A percentile compares a stretch with the other conserved stretches of the same genome.
Conservation (phyloP, 2,113 vertebrate genomes). For the Kobus ellipsiprymnus region DNA sequence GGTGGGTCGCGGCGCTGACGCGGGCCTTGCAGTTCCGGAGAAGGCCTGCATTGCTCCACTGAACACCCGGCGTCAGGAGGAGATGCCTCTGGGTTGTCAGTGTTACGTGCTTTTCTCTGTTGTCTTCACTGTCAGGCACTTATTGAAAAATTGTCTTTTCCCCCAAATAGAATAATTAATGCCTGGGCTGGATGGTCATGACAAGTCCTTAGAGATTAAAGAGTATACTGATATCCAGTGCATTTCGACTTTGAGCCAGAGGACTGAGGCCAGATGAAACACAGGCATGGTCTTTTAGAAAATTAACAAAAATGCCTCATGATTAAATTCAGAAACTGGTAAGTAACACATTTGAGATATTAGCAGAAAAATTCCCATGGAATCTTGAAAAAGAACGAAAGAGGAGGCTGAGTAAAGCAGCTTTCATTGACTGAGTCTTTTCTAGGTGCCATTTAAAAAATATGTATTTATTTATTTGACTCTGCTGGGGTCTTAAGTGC, state of each 20-base stretch:
- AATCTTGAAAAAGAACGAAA: not conserved
- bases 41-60: rapidly evolving
- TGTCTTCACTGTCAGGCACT: not conserved
- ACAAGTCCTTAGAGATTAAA: not conserved
- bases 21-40: rapidly evolving
- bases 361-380: not conserved
- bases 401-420: not conserved
- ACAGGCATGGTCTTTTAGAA: not conserved
- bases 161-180: not conserved
- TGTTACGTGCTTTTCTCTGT: rapidly evolving
- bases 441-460: not conserved
- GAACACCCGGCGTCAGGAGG: rapidly evolving
- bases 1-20: rapidly evolving
- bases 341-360: not conserved
- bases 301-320: not conserved
- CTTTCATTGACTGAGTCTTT: not conserved
- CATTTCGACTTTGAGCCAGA: not conserved
- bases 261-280: not conserved
- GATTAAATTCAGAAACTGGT: not conserved
- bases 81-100: not conserved
- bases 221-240: not conserved
- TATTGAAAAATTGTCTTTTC: not conserved
- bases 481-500: not conserved
- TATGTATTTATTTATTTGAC: not conserved
- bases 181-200: not conserved